Base-by-base conservation (phyloP, 1,140 invertebrate species). In the Copidosoma floridanum region DNA sequence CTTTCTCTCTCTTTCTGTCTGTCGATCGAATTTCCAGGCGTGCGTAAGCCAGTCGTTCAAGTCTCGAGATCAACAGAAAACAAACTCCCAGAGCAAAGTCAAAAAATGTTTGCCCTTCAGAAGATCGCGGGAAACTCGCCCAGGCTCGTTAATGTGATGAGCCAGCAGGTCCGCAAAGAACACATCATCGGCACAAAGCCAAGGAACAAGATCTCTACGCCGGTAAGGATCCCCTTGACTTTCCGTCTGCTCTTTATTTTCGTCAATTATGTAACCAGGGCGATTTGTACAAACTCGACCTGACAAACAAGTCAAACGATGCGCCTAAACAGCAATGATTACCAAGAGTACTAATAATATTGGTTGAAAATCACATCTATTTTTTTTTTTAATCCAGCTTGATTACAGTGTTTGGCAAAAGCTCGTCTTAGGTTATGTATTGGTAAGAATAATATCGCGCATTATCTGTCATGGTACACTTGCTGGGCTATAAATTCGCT, bases 201-300 rank as follows among this genome's bases (percentile, higher is more conserved):
- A 14, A 43, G 50, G 16, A 3, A 3, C 0, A 38, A 29, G 27
- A n/a, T 59, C 1, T 14, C 38, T 12, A 26, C 44, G 11, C n/a
- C 29, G 38, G 57, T 59, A 53, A 53, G 48, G 8, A 51, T 53
- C 29, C n/a, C n/a, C 29, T 18, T 53, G 3, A 20, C 12, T 24
- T 12, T 26, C 11, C n/a, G 6, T 38, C 35, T 35, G 10, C 26
- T n/a, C 16, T 10, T 20, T 52, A 52, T 23, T 52, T 52, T 52
- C 6, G 3, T 52, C 18, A 3, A 14, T 10, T 23, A 6, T 20
- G 11, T 37, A 7, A 52, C 11, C 1, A 18, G 18, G 14, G 14
- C 18, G 32, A 23, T n/a, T 24, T 46, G 5, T 3, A 26, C 10
- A 12, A 3, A 46, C 12, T 27, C 16, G 8, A n/a, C 44, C 1